These are phyloP conservation scores for Nothobranchius furzeri DNA, from an alignment of 2,113 vertebrate species.

Conservation along the genomic window DNA sequence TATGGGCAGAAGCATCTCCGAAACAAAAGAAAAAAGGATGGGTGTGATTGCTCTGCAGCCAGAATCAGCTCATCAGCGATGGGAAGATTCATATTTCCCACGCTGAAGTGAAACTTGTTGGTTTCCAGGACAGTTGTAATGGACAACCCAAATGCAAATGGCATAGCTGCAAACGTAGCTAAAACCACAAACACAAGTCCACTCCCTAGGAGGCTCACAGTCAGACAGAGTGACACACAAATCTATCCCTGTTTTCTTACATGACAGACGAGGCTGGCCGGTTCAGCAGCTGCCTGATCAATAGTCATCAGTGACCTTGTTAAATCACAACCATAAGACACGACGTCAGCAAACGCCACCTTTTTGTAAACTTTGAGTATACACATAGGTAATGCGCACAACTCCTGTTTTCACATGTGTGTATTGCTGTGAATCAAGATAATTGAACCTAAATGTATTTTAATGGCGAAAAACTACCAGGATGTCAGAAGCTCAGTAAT, in stretches of 20 bases:
- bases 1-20: slow-evolving; percentile 14
- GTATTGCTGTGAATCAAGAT: slow-evolving; percentile 9
- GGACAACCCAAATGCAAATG: slow-evolving; percentile 58
- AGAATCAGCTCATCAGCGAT: slow-evolving; percentile 71
- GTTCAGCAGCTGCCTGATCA: slow-evolving; percentile 74
- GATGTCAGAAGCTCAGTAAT: slow-evolving; percentile 55
- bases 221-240: slow-evolving; percentile 74
- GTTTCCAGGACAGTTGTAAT: slow-evolving; percentile 76
- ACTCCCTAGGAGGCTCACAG: slow-evolving; percentile 60
- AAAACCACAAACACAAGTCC: slow-evolving; percentile 38
- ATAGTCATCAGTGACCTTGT: slow-evolving; percentile 80
- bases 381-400: neutral
- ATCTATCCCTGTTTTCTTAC: slow-evolving; percentile 66
- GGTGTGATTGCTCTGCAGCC: slow-evolving; percentile 19
- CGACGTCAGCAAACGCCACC: slow-evolving; percentile 41
- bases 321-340: slow-evolving; percentile 60
- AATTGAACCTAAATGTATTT: slow-evolving; percentile 63
- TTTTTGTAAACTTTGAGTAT: slow-evolving; percentile 9
- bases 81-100: slow-evolving; percentile 74
- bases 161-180: slow-evolving; percentile 19
- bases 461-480: slow-evolving; percentile 52
- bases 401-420: neutral
- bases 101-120: slow-evolving; percentile 68
- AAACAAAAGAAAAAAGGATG: neutral
- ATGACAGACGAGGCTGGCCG: slow-evolving; percentile 60